Percentiles rank a stretch among this genome's conserved stretches.
These are phyloP conservation scores for Melikaiella ostensackeni DNA, from an alignment of 2,888 invertebrate species.

Conservation along the genomic window DNA sequence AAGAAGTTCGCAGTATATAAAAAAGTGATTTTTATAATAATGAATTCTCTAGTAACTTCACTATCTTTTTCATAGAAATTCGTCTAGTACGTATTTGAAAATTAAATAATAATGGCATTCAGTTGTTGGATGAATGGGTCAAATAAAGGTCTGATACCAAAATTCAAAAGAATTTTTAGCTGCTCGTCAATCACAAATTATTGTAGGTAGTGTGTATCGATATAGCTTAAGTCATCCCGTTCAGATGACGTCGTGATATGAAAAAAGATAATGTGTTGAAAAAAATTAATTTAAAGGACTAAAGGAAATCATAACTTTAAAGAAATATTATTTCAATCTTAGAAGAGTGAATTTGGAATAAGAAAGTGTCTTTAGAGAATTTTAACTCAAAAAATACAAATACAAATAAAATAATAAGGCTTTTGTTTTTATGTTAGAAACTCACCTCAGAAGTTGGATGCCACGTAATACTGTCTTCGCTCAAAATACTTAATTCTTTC, in stretches of 20 bases:
- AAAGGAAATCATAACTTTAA: not conserved
- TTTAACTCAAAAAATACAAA: not conserved
- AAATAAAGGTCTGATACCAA: not conserved
- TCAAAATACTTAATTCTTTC: slow-evolving; percentile 67
- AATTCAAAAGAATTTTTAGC: not conserved
- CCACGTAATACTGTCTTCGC: slow-evolving; percentile 70
- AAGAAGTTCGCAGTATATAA: not conserved
- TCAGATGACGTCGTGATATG: slow-evolving; percentile 14
- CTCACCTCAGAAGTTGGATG: slow-evolving; percentile 66
- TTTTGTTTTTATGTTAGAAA: slow-evolving; percentile 20
- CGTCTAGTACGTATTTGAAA: not conserved
- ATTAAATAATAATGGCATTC: slow-evolving; percentile 35
- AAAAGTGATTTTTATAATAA: not conserved
- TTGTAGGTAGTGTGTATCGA: not conserved
- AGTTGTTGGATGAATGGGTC: not conserved
- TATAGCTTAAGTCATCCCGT: not conserved
- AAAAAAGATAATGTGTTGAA: slow-evolving; percentile 10
- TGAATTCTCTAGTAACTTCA: not conserved
- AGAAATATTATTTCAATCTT: slow-evolving; percentile 6
- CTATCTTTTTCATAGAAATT: not conserved
- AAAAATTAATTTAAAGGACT: slow-evolving; percentile 16
- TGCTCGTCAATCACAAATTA: slow-evolving; percentile 15
- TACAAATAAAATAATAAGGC: slow-evolving; percentile 9
- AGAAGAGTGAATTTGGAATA: slow-evolving; percentile 17
- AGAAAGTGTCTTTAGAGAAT: not conserved